Conservation (phyloP, 2,113 vertebrate species). For the Neoarius graeffei region DNA sequence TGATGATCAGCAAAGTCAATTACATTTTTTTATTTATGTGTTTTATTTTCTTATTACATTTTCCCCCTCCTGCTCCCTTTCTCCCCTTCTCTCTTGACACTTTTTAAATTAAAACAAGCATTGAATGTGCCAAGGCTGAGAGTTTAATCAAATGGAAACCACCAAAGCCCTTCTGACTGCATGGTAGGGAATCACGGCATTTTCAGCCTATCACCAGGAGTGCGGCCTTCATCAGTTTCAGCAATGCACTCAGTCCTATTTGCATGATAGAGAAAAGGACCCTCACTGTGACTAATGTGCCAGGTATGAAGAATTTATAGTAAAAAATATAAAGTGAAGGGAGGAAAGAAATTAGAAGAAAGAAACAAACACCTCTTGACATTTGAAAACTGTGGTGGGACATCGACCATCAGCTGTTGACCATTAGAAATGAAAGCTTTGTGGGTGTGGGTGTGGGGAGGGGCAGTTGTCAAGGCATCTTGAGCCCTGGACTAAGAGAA, state of each 20-base stretch:
- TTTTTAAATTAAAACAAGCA: conserved; percentile 73
- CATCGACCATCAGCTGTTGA: conserved; percentile 69
- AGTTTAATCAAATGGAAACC: conserved; percentile 78
- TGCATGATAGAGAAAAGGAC: conserved; percentile 62
- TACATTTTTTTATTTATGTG: conserved; percentile 73
- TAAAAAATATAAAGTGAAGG: not conserved
- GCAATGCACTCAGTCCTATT: conserved; percentile 64
- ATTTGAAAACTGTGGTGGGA: conserved; percentile 51
- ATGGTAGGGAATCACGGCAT: conserved; percentile 68
- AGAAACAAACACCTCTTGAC: conserved; percentile 41
- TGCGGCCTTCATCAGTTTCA: conserved; percentile 72
- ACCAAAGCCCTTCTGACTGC: conserved; percentile 71
- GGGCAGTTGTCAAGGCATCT: conserved; percentile 47
- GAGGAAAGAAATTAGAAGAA: conserved; percentile 18
- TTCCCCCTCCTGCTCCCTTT: conserved; percentile 53
- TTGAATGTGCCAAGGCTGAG: conserved; percentile 62
- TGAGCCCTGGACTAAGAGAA: conserved; percentile 58
- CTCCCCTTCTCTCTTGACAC: conserved; percentile 49
- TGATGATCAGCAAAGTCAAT: conserved; percentile 76
- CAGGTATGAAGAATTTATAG: conserved; percentile 43
- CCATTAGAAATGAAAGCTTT: conserved; percentile 63
- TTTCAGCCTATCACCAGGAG: conserved; percentile 64
- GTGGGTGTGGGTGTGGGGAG: not conserved
- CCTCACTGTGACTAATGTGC: conserved; percentile 66
- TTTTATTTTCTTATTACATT: conserved; percentile 76